Percentiles rank a stretch among this genome's conserved stretches.
These are phyloP conservation scores for Mugil cephalus DNA, from an alignment of 2,113 vertebrate genomes.

Conservation along the genomic window DNA sequence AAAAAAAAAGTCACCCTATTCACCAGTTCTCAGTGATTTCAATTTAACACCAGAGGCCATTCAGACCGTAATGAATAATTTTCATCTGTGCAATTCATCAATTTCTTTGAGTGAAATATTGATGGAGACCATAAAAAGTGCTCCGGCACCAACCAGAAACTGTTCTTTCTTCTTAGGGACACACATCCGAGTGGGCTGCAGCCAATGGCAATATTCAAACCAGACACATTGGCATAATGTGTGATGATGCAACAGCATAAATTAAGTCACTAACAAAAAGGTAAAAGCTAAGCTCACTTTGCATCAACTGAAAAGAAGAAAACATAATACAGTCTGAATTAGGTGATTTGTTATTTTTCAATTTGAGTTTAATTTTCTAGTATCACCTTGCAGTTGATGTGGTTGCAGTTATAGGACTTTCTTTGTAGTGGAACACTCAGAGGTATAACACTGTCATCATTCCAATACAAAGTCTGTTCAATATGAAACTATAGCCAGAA, in stretches of 20 bases:
- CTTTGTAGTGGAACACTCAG: too few species aligned
- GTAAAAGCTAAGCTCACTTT: neutral
- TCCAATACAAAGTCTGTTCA: too few species aligned
- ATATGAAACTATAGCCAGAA: too few species aligned
- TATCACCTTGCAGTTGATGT: too few species aligned
- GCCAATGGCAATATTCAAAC: constrained; percentile 4
- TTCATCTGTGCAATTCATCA: constrained; percentile 36
- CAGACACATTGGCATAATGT: constrained; percentile 8
- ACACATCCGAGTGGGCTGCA: neutral
- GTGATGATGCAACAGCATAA: neutral
- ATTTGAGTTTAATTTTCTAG: too few species aligned
- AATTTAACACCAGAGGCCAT: constrained; percentile 45
- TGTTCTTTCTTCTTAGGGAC: constrained; percentile 15
- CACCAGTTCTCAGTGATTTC: constrained; percentile 33
- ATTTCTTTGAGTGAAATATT: constrained; percentile 47
- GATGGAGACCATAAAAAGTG: constrained; percentile 54
- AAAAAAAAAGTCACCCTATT: constrained; percentile 31
- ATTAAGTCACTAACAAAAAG: constrained; percentile 2
- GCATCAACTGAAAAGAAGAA: too few species aligned
- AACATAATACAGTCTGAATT: too few species aligned
- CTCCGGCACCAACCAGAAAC: constrained; percentile 19
- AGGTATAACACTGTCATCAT: too few species aligned
- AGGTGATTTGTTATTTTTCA: too few species aligned
- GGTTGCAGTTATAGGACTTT: too few species aligned
- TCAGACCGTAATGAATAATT: constrained; percentile 42